Base-by-base conservation (phyloP, 1,140 invertebrate species). In the Anadara kagoshimensis region DNA sequence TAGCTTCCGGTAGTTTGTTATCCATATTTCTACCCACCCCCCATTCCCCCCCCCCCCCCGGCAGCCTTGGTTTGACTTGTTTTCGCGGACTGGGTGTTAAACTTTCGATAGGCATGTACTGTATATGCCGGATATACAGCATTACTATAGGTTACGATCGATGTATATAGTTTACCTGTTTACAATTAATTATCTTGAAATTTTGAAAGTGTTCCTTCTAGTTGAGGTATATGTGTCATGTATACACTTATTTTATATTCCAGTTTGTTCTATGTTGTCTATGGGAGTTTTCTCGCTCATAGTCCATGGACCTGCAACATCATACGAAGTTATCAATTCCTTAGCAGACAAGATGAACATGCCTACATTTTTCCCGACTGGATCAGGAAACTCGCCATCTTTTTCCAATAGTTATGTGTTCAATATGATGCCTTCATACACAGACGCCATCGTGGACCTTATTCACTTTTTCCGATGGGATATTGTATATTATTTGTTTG, bases 351-450 rank as follows among this genome's bases (percentile, higher is more conserved):
- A 16, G 18, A 10, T 70, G 1, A 54, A 53, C 12, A 24, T 70
- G 7, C 68, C 68, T 12, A 54, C 63, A 3, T 24, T 70, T 10
- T 49, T 70, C 16, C 59, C 68, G 7, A 7, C 51, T 8, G 59
- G 58, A 12, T 26, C 68, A 1, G 61, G 61, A 26, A 43, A 70
- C 22, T 24, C 20, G 20, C 57, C 62, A 22, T 63, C 44, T 18
- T 64, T 49, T 10, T 16, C 24, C 7, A 36, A 36, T 36, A 36
- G 29, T 7, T 64, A 53, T 53, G 29, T 61, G 1, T 61, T 69
- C 22, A 56, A 69, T 43, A 69, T 73, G 66, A 67, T 63, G 51
- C 71, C 71, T 44, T 73, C 71, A 47, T 67, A 63, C 20, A 73
- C 44, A 16, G 51, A 24, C 14, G 64, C 71, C 10, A 73, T 73